Evolutionary conservation across 2,797 vertebrate genomes (phyloP), one percentile per base, ranked within the genome.

Genomic region (Meriones psammophilus): DNA sequence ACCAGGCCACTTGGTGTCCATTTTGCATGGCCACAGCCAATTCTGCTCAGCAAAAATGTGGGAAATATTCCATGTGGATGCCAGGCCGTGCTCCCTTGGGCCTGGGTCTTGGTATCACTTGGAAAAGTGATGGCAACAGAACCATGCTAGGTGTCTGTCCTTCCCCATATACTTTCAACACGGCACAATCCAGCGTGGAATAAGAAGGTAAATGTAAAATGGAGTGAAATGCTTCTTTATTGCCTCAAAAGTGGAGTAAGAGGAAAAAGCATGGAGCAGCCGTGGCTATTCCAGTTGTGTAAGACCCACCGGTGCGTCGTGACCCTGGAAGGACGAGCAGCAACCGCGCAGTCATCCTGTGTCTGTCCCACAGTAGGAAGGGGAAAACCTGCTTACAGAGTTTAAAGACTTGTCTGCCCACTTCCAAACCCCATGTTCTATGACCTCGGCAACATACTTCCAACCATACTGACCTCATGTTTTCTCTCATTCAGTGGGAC

Each of bases 351-450:
- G 39, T 36, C n/a, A 10, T 26, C 36, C 88, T 88, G 12, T 81
- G 46, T 62, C 22, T 81, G 2, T 28, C 78, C 89, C 71, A 71
- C n/a, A 85, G 66, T 58, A 46, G 93, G 93, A 91, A 94, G 56
- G 73, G 30, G 74, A 33, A 85, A 79, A 81, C 5, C 1, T 95
- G 58, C 13, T 42, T 15, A 76, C 64, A 77, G 80, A 56, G 36
- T 93, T 90, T 60, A 69, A 79, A 89, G 22, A 46, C 9, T 30
- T 88, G 8, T 80, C 39, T 88, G 14, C 62, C 54, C 73, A 33
- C 20, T 13, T 92, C 62, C 60, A 68, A 90, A 89, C 56, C 13
- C 28, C 9, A 54, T 1, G 22, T 58, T 79, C 89, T 77, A 33
- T 42, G 64, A 36, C 36, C 8, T n/a, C 22, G 64, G 69, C 13